Evolutionary conservation across 1,140 invertebrate genomes (phyloP), one percentile per base, ranked within the genome.

Genomic region (Zeugodacus cucurbitae): DNA sequence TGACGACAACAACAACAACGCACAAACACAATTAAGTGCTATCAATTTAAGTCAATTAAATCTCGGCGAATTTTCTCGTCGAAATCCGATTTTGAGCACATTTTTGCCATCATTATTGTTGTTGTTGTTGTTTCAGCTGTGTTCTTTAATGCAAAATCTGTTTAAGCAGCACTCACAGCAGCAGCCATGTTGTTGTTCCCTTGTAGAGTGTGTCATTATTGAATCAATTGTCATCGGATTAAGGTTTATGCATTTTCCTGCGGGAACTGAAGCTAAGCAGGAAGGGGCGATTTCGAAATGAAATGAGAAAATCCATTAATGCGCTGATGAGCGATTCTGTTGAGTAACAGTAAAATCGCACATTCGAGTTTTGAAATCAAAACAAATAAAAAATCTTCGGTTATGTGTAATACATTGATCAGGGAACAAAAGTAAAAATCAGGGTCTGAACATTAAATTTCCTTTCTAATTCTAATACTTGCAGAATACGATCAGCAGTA

Each of bases 11-110:
- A 62, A n/a, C 37, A 74, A 67, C 29, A 26, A 67, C 62, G 10
- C 20, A 74, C 41, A 86, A 86, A 86, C 26, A 86, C 48, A 86
- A 86, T 86, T 86, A 86, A 86, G 85, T 86, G 85, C 48, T 57
- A 58, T 86, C 85, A 86, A 86, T 86, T 86, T 57, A 86, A 86
- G 85, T 86, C 54, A 59, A 86, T 86, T 86, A 86, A 86, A 86
- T 86, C 85, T 86, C 48, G 34, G 85, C 85, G 57, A 86, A 34
- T 86, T 59, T 82, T 82, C 74, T 82, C 74, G n/a, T 82, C 74
- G 74, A 48, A 82, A 82, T 82, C 74, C 74, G 74, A 82, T 82
- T 82, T 82, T 48, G 41, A 82, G 74, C 41, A 82, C 26, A 82
- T 82, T 82, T 74, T 54, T 82, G n/a, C 44, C 11, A 44, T 82